Evolutionary conservation across 2,113 vertebrate species (phyloP).

Genomic region (Gallinago paraguaiae): DNA sequence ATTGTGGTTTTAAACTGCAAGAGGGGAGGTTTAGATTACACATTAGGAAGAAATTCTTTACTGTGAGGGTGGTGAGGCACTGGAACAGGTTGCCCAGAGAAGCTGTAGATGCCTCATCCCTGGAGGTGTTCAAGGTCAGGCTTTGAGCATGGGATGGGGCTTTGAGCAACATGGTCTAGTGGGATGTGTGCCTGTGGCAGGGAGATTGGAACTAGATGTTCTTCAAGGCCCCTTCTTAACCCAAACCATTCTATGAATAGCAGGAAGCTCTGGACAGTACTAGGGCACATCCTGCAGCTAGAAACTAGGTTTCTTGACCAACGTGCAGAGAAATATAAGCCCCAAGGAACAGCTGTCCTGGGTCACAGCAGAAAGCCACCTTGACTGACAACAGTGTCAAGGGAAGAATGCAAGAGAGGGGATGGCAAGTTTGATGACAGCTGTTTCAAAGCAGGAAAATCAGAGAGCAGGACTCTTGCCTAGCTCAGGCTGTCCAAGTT

Average conservation of each 20-base stretch:
- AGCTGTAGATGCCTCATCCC: too few species aligned
- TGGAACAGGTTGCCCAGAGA: too few species aligned
- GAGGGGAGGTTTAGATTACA: neutral
- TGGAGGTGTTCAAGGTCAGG: too few species aligned
- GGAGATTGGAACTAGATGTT: neutral
- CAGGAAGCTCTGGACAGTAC: neutral
- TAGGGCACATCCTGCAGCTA: neutral
- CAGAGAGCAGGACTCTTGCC: neutral
- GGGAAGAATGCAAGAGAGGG: neutral
- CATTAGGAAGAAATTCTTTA: neutral
- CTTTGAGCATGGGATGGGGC: too few species aligned
- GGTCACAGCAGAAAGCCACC: neutral
- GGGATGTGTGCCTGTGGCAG: neutral
- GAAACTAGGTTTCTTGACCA: neutral
- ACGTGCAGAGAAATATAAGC: neutral
- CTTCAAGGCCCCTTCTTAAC: neutral
- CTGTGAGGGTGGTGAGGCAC: neutral
- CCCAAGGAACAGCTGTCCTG: neutral
- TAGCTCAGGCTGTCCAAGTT: neutral
- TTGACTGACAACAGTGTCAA: neutral
- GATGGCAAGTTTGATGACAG: neutral
- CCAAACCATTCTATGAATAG: neutral
- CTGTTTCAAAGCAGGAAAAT: neutral
- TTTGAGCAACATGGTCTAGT: too few species aligned
- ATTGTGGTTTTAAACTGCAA: neutral